Evolutionary conservation across 2,888 invertebrate genomes (phyloP).

Genomic region (Plusia festucae): DNA sequence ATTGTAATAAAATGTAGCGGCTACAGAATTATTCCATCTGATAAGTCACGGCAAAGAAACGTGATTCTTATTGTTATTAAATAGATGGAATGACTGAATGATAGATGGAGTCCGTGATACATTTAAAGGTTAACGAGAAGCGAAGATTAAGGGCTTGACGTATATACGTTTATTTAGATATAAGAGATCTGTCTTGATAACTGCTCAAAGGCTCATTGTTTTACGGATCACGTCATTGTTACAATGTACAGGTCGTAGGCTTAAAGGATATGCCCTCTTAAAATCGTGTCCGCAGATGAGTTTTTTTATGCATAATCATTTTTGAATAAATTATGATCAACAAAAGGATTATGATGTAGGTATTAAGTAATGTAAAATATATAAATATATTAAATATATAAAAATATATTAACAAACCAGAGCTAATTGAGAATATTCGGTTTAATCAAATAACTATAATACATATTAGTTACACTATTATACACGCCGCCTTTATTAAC

Average conservation of each 20-base stretch:
- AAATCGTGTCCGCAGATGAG: background rate
- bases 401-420: no score
- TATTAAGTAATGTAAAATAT: no score
- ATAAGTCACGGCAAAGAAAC: conserved; percentile 48
- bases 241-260: background rate
- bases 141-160: conserved; percentile 29
- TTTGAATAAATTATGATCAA: background rate
- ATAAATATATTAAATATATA: no score
- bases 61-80: conserved; percentile 44
- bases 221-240: background rate
- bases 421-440: no score
- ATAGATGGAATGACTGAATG: conserved; percentile 24
- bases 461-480: no score
- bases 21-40: conserved; percentile 24
- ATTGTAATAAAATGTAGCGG: conserved; percentile 22
- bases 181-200: conserved; percentile 2
- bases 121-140: conserved; percentile 35
- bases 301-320: background rate
- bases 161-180: conserved; percentile 9
- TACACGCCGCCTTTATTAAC: no score
- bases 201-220: conserved; percentile 1
- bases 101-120: conserved; percentile 34
- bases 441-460: no score
- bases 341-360: background rate
- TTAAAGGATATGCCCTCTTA: background rate